Conservation (phyloP, 2,113 vertebrate genomes). For the Corvus hawaiiensis region DNA sequence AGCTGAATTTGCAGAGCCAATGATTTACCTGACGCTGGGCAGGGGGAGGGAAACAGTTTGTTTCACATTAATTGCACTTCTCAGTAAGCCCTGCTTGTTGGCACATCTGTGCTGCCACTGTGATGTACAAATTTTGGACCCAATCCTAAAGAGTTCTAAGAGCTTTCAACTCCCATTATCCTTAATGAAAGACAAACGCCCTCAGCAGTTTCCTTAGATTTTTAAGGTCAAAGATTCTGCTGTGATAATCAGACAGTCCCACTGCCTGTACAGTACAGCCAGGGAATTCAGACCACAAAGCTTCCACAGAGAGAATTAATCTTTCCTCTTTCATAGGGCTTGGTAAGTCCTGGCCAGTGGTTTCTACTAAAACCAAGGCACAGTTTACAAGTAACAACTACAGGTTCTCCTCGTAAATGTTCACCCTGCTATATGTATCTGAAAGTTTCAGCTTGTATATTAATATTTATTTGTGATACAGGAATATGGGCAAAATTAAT, state of each 20-base stretch:
- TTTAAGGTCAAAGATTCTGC: slow-evolving; percentile 30
- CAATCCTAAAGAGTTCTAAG: slow-evolving; percentile 21
- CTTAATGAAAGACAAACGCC: neutral
- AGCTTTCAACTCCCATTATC: slow-evolving; percentile 49
- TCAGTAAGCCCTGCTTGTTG: neutral
- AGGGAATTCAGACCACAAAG: neutral
- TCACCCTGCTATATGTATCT: neutral
- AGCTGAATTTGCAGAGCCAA: slow-evolving; percentile 61
- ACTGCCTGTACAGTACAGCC: neutral
- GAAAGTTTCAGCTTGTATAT: neutral
- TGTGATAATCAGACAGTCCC: neutral
- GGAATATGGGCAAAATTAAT: neutral
- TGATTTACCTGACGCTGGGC: slow-evolving; percentile 52
- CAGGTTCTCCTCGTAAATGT: neutral
- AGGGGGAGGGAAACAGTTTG: slow-evolving; percentile 69
- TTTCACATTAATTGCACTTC: slow-evolving; percentile 62
- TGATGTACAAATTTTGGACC: slow-evolving; percentile 15
- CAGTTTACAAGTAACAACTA: neutral
- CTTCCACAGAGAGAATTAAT: neutral
- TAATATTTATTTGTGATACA: neutral
- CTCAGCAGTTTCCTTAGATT: neutral
- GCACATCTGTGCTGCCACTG: slow-evolving; percentile 9
- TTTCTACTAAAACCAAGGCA: neutral
- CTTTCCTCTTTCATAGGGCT: neutral
- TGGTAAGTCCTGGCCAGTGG: neutral